Evolutionary conservation across 1,140 invertebrate genomes (phyloP), one percentile per base, ranked within the genome.

Genomic region (Caenorhabditis inopinata): DNA sequence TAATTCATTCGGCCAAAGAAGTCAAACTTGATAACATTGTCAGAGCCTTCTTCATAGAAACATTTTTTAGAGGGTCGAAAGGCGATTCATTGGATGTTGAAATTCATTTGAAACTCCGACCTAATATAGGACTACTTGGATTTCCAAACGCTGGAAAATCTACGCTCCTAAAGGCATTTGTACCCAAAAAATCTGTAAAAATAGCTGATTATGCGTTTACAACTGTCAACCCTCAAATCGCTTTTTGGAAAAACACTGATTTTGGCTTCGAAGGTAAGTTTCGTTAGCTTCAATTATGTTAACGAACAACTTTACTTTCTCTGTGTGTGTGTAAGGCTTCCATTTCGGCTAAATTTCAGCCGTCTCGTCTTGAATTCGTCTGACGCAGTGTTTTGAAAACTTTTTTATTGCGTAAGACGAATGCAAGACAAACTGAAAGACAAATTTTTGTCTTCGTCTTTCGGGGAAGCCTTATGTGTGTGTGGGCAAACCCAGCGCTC

Each of bases 141-240:
- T 86, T 87, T 47, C 86, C 86, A 25, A 87, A 87, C 80, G 86
- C 86, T 48, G 86, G 86, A 38, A 87, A 87, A 78, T 88, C 87
- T 3, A 87, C 86, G 11, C 79, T 87, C 32, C 23, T 87, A n/a
- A 82, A 88, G 38, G 85, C 86, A 6, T 73, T 87, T 18, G 81
- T 86, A 7, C 86, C 86, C 25, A 79, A 83, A 49, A 86, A 84
- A 47, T 62, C 46, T 21, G 77, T 87, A n/a, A 83, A 86, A 84
- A 88, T 87, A 38, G 86, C 86, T 11, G 25, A 42, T 38, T 87
- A 87, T 74, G 82, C 86, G n/a, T 87, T 87, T 75, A 87, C 86
- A 25, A 87, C 86, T 27, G 53, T 68, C 1, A 46, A 82, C 73
- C 53, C 74, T n/a, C 77, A 68, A 80, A 14, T 81, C 7, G 49